Conservation (phyloP, 1,140 invertebrate species). For the Plectrocnemia conspersa region DNA sequence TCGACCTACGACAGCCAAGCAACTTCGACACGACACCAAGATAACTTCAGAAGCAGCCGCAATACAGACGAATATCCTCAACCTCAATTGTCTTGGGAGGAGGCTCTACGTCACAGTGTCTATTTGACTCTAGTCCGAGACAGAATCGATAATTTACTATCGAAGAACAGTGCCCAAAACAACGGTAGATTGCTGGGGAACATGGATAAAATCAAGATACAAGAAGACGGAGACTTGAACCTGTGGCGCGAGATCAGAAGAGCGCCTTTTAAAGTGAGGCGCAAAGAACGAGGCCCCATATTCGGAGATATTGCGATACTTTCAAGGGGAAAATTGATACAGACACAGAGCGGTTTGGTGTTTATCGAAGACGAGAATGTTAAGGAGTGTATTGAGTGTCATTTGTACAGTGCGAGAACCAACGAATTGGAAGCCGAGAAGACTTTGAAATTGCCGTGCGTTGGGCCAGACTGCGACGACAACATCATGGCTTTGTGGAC, state of each 20-base stretch:
- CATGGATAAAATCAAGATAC: conserved; percentile 38
- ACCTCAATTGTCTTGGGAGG: conserved; percentile 51
- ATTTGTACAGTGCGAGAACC: conserved; percentile 31
- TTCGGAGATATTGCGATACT: conserved; percentile 59
- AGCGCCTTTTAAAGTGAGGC: conserved; percentile 51
- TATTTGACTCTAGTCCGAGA: conserved; percentile 53
- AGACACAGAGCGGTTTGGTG: conserved; percentile 45
- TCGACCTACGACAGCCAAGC: not conserved
- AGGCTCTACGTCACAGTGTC: conserved; percentile 55
- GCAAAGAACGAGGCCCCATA: conserved; percentile 42
- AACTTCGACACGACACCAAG: not conserved
- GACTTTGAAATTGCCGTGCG: conserved; percentile 37
- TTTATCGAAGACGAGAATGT: conserved; percentile 55
- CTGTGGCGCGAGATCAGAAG: conserved; percentile 51
- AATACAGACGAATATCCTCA: conserved; percentile 2
- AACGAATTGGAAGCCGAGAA: conserved; percentile 30
- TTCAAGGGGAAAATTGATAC: conserved; percentile 55
- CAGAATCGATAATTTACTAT: conserved; percentile 48
- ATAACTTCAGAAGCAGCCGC: conserved; percentile 1
- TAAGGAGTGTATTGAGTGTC: conserved; percentile 45
- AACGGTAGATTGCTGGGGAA: conserved; percentile 9
- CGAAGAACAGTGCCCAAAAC: conserved; percentile 29
- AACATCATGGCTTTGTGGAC: conserved; percentile 57
- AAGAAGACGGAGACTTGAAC: conserved; percentile 46
- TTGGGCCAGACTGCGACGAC: conserved; percentile 40